These are phyloP conservation scores for Aphelenchoides avenae DNA, from an alignment of 1,140 invertebrate genomes.

Conservation along the genomic window DNA sequence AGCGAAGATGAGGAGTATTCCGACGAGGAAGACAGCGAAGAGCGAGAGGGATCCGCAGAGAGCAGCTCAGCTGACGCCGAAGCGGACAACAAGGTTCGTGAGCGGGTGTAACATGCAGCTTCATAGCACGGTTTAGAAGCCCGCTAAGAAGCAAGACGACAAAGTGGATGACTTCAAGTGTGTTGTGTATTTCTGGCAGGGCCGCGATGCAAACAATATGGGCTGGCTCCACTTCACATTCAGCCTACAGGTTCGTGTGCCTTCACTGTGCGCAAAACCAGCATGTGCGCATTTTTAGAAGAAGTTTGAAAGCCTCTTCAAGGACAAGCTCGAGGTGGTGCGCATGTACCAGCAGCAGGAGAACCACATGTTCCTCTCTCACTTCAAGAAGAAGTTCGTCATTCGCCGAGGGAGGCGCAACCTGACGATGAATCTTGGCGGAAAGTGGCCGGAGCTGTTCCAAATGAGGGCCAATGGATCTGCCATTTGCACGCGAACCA, in stretches of 20 bases:
- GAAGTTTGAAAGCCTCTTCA: constrained; percentile 91
- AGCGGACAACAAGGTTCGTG: too few relatives aligned
- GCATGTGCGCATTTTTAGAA: constrained; percentile 74
- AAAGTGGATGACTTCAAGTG: constrained; percentile 83
- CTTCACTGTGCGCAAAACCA: not conserved
- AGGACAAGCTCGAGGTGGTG: constrained; percentile 90
- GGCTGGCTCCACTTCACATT: constrained; percentile 99
- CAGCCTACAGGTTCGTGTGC: constrained; percentile 63
- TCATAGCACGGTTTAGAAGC: not conserved
- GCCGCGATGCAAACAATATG: constrained; percentile 92
- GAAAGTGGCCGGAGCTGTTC: constrained; percentile 78
- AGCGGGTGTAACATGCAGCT: too few relatives aligned
- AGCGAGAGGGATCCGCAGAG: constrained; percentile 64
- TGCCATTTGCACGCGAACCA: constrained; percentile 82
- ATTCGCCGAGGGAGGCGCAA: constrained; percentile 72
- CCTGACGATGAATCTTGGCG: constrained; percentile 60
- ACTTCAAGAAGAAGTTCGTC: constrained; percentile 91
- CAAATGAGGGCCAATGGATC: constrained; percentile 92
- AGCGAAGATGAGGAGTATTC: constrained; percentile 62
- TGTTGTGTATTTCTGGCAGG: constrained; percentile 99
- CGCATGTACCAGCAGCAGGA: constrained; percentile 79
- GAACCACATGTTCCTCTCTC: constrained; percentile 95
- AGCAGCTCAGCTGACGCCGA: too few relatives aligned
- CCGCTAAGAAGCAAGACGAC: constrained; percentile 76
- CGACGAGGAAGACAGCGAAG: constrained; percentile 58